Evolutionary conservation across 1,140 invertebrate genomes (phyloP).

Genomic region (Papilio polytes): DNA sequence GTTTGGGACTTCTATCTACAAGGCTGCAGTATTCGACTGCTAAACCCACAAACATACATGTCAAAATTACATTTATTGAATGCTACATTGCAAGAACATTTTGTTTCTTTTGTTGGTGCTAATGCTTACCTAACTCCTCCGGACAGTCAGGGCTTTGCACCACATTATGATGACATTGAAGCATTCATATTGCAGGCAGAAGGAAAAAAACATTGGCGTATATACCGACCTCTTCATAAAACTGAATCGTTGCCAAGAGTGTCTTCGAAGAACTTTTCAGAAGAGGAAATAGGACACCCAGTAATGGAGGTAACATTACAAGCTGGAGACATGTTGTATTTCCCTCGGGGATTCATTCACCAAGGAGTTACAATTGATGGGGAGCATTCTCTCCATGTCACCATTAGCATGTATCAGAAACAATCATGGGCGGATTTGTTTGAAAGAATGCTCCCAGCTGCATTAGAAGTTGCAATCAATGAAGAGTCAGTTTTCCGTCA

Average conservation of each 20-base stretch:
- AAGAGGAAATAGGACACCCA: slow-evolving; percentile 91
- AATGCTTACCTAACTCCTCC: slow-evolving; percentile 98
- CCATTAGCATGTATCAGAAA: slow-evolving; percentile 95
- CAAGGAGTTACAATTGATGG: slow-evolving; percentile 91
- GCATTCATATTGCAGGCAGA: slow-evolving; percentile 98
- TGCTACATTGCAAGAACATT: slow-evolving; percentile 96
- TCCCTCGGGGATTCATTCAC: slow-evolving; percentile 96
- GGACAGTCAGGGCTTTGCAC: slow-evolving; percentile 98
- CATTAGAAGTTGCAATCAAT: slow-evolving; percentile 89
- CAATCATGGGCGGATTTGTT: slow-evolving; percentile 96
- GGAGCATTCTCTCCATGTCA: slow-evolving; percentile 95
- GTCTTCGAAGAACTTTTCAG: slow-evolving; percentile 93
- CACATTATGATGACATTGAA: slow-evolving; percentile 99
- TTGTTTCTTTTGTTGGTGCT: slow-evolving; percentile 96
- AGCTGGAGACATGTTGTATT: slow-evolving; percentile 96
- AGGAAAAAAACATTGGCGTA: slow-evolving; percentile 96
- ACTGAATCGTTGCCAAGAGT: slow-evolving; percentile 89
- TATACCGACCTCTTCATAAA: slow-evolving; percentile 91
- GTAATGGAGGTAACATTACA: slow-evolving; percentile 92
- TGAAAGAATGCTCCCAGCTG: slow-evolving; percentile 91
- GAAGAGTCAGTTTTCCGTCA: slow-evolving; percentile 89
- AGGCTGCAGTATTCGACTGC: slow-evolving; percentile 95
- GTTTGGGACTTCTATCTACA: slow-evolving; percentile 97
- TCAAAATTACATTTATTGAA: slow-evolving; percentile 85
- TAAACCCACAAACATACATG: slow-evolving; percentile 96